Evolutionary conservation across 2,888 invertebrate species (phyloP), one percentile per base, ranked within the genome.

Genomic region (Cynaeus angustus): DNA sequence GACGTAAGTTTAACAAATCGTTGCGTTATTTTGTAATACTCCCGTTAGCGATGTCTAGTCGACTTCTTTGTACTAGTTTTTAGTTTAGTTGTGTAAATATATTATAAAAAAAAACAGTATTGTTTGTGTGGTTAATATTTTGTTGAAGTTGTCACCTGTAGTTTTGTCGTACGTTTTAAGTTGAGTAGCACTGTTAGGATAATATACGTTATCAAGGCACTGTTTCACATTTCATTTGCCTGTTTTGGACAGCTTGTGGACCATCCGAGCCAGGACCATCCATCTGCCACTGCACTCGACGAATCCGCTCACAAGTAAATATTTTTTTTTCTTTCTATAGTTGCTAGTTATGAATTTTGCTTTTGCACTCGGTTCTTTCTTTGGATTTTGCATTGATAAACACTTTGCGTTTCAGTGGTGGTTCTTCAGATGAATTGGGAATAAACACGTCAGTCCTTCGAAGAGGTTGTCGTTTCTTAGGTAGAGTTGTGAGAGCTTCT

Each of bases 401-500:
- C 6, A 13, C 0, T 41, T 66, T 67, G 14, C 52, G 13, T 82
- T 81, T 14, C 78, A 81, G 81, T 79, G 81, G 81, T 80, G 72
- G 72, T 76, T 75, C 79, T 74, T 74, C 75, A 38, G 80, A 80
- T 81, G 87, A 86, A 78, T 73, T 75, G 48, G 78, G 81, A 65
- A 88, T 89, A 83, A 89, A 90, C 82, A 88, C 88, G 74, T 89
- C 91, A 77, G 90, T 91, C 64, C 88, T 95, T 81, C 87, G 89
- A 71, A 90, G 93, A 79, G 92, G 95, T 66, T 93, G 93, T 79
- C 90, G 93, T 74, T 95, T 96, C 89, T 89, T 97, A 84, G 92
- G 94, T 78, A 92, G 98, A 81, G 97, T 97, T 77, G 90, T 97
- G 75, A 90, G 96, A 83, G 94, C 96, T 62, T 96, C 97, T 14